phyloP scores from a whole-genome alignment of 2,888 invertebrate genomes.

The Ennomos quercinarius region DNA sequence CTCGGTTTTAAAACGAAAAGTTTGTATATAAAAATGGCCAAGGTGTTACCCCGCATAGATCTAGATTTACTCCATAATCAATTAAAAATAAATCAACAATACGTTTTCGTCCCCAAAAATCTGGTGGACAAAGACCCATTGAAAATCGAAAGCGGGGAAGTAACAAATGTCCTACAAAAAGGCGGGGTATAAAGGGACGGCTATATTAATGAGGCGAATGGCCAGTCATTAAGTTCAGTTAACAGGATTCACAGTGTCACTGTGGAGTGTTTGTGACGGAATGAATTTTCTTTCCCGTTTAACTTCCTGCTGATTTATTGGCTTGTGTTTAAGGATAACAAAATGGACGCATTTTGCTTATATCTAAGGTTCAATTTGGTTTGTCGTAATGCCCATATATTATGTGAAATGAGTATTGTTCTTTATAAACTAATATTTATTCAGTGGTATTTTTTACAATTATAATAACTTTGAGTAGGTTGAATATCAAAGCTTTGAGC shows the following conservation, averaged over 20 bases:
- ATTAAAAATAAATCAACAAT: conserved; percentile 17
- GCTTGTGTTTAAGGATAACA: conserved; percentile 2
- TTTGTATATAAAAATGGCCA: too few relatives aligned
- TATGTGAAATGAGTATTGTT: too few relatives aligned
- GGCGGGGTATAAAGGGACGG: conserved; percentile 51
- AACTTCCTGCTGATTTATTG: conserved; percentile 41
- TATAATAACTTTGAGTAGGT: too few relatives aligned
- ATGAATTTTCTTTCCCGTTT: conserved; percentile 62
- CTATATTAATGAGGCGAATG: conserved; percentile 64
- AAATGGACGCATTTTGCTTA: too few relatives aligned
- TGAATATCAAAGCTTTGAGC: too few relatives aligned
- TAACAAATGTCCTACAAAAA: conserved; percentile 62
- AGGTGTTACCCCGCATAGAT: too few relatives aligned
- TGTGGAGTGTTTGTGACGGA: conserved; percentile 56
- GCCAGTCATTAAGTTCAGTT: conserved; percentile 66
- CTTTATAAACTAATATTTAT: too few relatives aligned
- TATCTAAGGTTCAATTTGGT: too few relatives aligned
- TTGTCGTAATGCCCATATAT: too few relatives aligned
- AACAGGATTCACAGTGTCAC: conserved; percentile 61
- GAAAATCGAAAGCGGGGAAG: conserved; percentile 45
- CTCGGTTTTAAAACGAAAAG: not conserved
- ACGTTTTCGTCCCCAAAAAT: conserved; percentile 18
- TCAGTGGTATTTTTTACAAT: too few relatives aligned
- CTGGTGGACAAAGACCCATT: conserved; percentile 42
- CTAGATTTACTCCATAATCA: not conserved